Evolutionary conservation across 2,888 invertebrate genomes (phyloP).

Genomic region (Synanthedon formicaeformis): DNA sequence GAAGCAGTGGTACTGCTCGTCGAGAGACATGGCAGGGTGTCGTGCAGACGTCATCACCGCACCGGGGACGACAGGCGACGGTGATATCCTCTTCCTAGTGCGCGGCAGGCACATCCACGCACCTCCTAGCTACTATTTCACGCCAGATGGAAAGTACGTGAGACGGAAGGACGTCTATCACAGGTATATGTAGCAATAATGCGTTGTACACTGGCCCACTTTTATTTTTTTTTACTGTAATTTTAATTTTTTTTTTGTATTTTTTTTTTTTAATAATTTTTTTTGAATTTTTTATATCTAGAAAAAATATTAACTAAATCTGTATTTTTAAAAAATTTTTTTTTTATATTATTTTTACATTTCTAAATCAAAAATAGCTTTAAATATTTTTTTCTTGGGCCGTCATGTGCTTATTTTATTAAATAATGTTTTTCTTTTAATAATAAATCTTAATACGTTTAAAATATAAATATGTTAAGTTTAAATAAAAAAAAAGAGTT

Average conservation of each 20-base stretch:
- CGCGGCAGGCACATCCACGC: constrained; percentile 58
- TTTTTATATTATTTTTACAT: constrained; percentile 1
- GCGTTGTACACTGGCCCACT: background rate
- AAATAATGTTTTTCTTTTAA: background rate
- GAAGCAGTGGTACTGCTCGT: constrained; percentile 66
- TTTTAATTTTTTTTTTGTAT: background rate
- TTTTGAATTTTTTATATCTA: background rate
- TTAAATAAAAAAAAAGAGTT: background rate
- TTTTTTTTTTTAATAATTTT: background rate
- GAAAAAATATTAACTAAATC: background rate
- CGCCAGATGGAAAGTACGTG: constrained; percentile 61
- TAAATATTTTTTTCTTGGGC: no score
- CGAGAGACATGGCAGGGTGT: constrained; percentile 62
- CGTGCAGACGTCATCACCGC: constrained; percentile 63
- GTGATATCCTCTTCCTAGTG: constrained; percentile 57
- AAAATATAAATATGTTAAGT: background rate
- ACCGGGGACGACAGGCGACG: constrained; percentile 33
- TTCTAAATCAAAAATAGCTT: background rate
- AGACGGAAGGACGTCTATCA: constrained; percentile 60
- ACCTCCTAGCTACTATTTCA: constrained; percentile 60
- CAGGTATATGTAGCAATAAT: constrained; percentile 47
- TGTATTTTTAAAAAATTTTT: constrained; percentile 1
- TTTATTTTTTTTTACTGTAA: constrained; percentile 3
- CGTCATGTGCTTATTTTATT: no score
- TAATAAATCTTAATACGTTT: background rate